Evolutionary conservation across 2,113 vertebrate species (phyloP).

Genomic region (Channa maculata): DNA sequence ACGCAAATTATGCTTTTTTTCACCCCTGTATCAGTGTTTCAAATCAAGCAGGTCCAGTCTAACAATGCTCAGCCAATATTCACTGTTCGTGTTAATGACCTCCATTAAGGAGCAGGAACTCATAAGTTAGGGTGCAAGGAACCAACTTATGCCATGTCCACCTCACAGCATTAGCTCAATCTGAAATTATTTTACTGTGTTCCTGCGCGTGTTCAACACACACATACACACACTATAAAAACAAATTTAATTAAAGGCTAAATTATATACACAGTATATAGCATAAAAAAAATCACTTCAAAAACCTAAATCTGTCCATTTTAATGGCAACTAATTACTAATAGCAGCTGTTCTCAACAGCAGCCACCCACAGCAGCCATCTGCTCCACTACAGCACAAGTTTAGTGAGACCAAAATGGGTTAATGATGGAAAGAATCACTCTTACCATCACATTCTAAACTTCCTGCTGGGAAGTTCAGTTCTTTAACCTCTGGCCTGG

Average conservation of each 20-base stretch:
- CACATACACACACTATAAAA: too few species aligned
- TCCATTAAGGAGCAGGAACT: neutral
- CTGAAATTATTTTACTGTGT: too few species aligned
- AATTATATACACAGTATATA: too few species aligned
- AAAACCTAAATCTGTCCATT: too few species aligned
- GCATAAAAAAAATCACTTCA: too few species aligned
- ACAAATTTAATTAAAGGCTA: too few species aligned
- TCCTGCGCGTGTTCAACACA: too few species aligned
- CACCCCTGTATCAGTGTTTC: constrained; percentile 4
- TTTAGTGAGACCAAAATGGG: neutral
- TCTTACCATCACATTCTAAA: constrained; percentile 17
- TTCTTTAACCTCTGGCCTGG: neutral
- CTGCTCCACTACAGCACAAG: neutral
- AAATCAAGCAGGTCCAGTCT: neutral
- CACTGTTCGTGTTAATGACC: neutral
- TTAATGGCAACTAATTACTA: too few species aligned
- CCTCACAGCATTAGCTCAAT: too few species aligned
- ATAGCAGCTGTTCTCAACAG: too few species aligned
- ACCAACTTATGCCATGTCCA: too few species aligned
- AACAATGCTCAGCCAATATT: neutral
- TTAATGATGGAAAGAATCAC: neutral
- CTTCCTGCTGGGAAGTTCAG: neutral
- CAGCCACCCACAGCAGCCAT: neutral
- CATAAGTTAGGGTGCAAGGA: neutral
- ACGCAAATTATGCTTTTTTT: neutral